Conservation (phyloP, 2,113 vertebrate species). For the Pollimyrus isidori region DNA sequence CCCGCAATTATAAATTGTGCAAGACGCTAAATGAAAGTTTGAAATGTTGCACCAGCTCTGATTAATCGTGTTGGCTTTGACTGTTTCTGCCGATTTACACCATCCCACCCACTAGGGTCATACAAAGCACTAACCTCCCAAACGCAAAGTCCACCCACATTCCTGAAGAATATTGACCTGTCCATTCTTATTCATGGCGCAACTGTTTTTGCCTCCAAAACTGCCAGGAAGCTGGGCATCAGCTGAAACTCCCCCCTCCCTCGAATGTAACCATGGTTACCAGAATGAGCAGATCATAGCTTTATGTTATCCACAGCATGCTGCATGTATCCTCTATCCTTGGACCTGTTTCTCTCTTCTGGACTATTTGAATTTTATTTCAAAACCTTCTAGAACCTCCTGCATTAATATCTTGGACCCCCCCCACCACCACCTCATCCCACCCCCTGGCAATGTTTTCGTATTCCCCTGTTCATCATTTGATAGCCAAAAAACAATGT, state of each 20-base stretch:
- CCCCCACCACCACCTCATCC: neutral
- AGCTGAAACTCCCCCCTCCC: neutral
- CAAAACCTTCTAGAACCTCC: neutral
- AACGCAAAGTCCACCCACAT: neutral
- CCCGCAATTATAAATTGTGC: neutral
- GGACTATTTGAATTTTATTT: neutral
- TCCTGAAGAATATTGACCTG: neutral
- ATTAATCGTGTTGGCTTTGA: neutral
- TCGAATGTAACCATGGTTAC: slow-evolving; percentile 4
- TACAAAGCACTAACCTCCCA: neutral
- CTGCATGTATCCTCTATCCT: neutral
- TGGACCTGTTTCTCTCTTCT: neutral
- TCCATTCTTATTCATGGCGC: neutral
- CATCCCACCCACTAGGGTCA: neutral
- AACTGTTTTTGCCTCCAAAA: neutral
- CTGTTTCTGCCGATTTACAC: neutral
- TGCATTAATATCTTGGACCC: neutral
- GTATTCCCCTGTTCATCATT: neutral
- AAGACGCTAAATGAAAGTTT: neutral
- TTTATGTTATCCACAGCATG: neutral
- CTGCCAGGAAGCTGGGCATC: neutral
- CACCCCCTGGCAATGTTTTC: neutral
- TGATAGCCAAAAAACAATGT: neutral
- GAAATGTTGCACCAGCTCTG: neutral
- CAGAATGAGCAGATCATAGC: neutral